Conservation (phyloP, 1,140 invertebrate species). For the Drosophila lini region DNA sequence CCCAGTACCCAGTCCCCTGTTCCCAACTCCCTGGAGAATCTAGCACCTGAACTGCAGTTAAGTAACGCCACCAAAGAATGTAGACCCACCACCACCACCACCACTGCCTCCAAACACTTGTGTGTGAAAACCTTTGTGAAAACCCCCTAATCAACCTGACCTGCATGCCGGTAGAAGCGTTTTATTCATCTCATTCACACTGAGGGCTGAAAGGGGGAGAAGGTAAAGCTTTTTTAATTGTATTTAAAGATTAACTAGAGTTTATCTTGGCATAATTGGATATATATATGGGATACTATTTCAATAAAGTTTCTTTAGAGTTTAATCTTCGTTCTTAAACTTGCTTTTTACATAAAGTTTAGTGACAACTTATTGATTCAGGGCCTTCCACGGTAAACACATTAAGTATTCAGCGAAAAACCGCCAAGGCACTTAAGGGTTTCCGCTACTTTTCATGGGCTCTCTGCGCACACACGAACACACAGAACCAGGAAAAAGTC, state of each 20-base stretch:
- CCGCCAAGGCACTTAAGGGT: conserved; percentile 12
- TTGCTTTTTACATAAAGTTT: not conserved
- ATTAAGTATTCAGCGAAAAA: conserved; percentile 5
- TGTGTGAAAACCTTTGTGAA: conserved; percentile 33
- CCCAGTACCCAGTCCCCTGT: not conserved
- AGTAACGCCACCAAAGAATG: conserved; percentile 36
- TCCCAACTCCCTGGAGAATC: conserved; percentile 1
- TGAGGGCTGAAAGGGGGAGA: no score
- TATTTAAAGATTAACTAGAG: not conserved
- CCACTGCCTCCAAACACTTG: conserved; percentile 29
- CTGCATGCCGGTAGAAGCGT: conserved; percentile 49
- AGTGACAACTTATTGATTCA: conserved; percentile 7
- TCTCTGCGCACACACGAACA: not conserved
- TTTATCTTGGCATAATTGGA: not conserved
- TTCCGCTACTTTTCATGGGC: conserved; percentile 1
- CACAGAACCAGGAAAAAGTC: not conserved
- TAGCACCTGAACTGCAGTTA: conserved; percentile 42
- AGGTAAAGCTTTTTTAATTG: not conserved
- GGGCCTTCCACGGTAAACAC: not conserved
- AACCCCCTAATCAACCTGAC: conserved; percentile 36
- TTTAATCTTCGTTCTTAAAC: not conserved
- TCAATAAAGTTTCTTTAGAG: not conserved
- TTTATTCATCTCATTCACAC: conserved; percentile 26
- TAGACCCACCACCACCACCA: conserved; percentile 37
- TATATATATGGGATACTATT: not conserved